These are phyloP conservation scores for Drosophila putrida DNA, from an alignment of 2,888 invertebrate species.

Conservation along the genomic window DNA sequence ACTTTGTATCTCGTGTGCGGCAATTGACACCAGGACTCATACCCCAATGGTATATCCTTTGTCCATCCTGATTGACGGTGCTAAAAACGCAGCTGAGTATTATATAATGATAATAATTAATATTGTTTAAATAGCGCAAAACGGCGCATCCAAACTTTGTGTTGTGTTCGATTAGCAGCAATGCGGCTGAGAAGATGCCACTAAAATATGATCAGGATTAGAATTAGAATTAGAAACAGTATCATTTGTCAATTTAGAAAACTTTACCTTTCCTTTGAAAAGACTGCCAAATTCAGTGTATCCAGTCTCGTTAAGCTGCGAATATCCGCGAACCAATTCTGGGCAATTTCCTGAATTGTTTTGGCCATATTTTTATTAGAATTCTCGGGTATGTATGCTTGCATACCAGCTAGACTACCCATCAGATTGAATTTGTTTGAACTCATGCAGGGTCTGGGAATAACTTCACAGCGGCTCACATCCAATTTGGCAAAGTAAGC, in stretches of 20 bases:
- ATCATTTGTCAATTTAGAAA: background rate
- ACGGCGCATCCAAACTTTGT: slow-evolving; percentile 41
- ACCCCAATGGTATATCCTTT: slow-evolving; percentile 43
- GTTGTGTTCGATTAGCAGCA: slow-evolving; percentile 47
- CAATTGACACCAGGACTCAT: slow-evolving; percentile 17
- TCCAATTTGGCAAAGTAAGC: slow-evolving; percentile 41
- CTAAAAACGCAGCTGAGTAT: slow-evolving; percentile 43
- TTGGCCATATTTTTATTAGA: background rate
- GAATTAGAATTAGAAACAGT: rapidly evolving
- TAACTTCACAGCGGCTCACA: slow-evolving; percentile 15
- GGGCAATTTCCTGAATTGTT: background rate
- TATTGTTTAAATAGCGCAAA: slow-evolving; percentile 1
- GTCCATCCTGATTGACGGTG: slow-evolving; percentile 20
- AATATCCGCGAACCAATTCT: slow-evolving; percentile 10
- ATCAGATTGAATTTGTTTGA: slow-evolving; percentile 30
- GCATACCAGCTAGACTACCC: slow-evolving; percentile 25
- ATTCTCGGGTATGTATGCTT: background rate
- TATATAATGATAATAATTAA: background rate
- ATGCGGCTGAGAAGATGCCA: background rate
- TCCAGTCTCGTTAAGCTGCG: slow-evolving; percentile 20
- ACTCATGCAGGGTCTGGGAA: slow-evolving; percentile 5
- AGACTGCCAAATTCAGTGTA: slow-evolving; percentile 7
- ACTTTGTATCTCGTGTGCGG: slow-evolving; percentile 15
- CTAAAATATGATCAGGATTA: slow-evolving; percentile 19
- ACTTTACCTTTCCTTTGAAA: background rate